A percentile compares a stretch with the other conserved stretches of the same genome.
These are phyloP conservation scores for Lates calcarifer DNA, from an alignment of 2,113 vertebrate species.

Conservation along the genomic window DNA sequence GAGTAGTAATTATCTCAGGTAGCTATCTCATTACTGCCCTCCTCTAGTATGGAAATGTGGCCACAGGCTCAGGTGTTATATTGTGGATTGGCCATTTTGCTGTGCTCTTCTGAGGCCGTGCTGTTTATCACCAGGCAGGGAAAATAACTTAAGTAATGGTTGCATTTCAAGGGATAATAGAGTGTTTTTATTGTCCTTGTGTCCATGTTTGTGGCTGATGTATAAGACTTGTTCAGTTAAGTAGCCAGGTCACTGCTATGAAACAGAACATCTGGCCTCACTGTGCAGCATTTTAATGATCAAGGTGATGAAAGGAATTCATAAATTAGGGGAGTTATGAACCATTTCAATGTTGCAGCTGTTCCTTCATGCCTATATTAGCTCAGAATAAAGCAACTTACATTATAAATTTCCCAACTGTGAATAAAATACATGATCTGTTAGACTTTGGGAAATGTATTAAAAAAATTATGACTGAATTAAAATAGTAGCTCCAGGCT, in stretches of 20 bases:
- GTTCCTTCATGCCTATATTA: not conserved
- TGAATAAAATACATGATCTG: slow-evolving; percentile 13
- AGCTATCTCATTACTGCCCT: slow-evolving; percentile 78
- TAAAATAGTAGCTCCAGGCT: slow-evolving; percentile 19
- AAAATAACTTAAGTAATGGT: slow-evolving; percentile 42
- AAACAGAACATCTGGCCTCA: slow-evolving; percentile 36
- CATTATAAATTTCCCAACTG: slow-evolving; percentile 7
- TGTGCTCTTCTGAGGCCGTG: slow-evolving; percentile 25
- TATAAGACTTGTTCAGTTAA: slow-evolving; percentile 18
- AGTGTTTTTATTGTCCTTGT: slow-evolving; percentile 19
- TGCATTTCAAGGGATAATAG: slow-evolving; percentile 25
- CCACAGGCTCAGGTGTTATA: slow-evolving; percentile 41
- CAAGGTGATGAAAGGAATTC: slow-evolving; percentile 44
- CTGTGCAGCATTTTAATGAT: slow-evolving; percentile 31
- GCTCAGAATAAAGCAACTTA: slow-evolving; percentile 2
- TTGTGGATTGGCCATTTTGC: slow-evolving; percentile 41
- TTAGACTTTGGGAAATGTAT: not conserved
- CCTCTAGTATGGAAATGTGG: slow-evolving; percentile 67
- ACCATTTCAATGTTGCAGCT: slow-evolving; percentile 5
- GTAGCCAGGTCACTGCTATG: slow-evolving; percentile 23
- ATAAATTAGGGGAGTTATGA: slow-evolving; percentile 47
- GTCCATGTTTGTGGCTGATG: slow-evolving; percentile 7
- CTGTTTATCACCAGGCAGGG: slow-evolving; percentile 48
- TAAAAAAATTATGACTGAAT: not conserved
- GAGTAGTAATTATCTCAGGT: slow-evolving; percentile 82